Evolutionary conservation across 2,888 invertebrate genomes (phyloP).

Genomic region (Uropetala carovei): DNA sequence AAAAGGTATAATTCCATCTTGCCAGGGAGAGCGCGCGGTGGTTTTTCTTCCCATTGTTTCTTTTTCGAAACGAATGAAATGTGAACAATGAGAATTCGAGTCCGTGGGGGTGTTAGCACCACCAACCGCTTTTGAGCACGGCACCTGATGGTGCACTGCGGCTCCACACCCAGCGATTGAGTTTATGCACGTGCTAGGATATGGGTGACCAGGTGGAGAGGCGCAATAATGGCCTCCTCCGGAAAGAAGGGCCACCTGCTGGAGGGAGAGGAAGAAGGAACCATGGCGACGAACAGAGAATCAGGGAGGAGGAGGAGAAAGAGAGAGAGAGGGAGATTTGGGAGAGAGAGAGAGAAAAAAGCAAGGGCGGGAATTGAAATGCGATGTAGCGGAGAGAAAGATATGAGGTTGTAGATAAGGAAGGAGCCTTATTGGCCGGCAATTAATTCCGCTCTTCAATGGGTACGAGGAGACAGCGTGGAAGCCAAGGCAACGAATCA

Average conservation of each 20-base stretch:
- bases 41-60: not conserved
- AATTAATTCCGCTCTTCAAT: not conserved
- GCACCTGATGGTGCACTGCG: not conserved
- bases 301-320: not conserved
- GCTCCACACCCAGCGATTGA: conserved; percentile 12
- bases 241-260: not conserved
- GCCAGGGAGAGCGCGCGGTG: no score
- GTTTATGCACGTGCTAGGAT: conserved; percentile 35
- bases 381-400: not conserved
- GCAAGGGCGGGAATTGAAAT: not conserved
- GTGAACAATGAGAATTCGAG: not conserved
- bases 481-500: not conserved
- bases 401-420: not conserved
- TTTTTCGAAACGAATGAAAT: not conserved
- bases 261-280: not conserved
- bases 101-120: not conserved
- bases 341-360: no score
- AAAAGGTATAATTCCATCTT: no score
- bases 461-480: not conserved
- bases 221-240: not conserved
- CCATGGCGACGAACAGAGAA: not conserved
- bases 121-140: not conserved
- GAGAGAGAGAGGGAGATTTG: no score
- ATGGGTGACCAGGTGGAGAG: conserved; percentile 26
- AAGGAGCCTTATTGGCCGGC: conserved; percentile 23